Evolutionary conservation across 2,797 vertebrate genomes (phyloP), one percentile per base, ranked within the genome.

Genomic region (Anniella stebbinsi): DNA sequence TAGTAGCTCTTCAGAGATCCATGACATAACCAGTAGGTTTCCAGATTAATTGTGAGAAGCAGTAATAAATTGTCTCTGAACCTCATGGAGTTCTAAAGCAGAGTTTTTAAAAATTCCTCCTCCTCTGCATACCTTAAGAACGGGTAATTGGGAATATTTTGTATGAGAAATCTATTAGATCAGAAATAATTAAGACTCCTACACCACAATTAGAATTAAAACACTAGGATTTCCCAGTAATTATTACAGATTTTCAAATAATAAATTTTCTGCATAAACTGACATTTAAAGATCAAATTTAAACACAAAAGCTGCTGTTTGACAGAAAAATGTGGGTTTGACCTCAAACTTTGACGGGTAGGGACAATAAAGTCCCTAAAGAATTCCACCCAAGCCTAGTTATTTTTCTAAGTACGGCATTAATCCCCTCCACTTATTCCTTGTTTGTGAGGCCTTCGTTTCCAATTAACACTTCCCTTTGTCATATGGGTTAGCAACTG

Each of bases 401-500:
- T 81, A 76, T 73, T 87, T 89, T 17, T 87, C 75, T 63, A 87
- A 54, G 54, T 73, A 78, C 21, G 69, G 38, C 84, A 86, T 86
- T 73, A 75, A 38, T 81, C 54, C 84, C 38, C 25, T 33, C 67
- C 36, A 78, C 30, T 80, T 78, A 70, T 45, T 87, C n/a, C 57
- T 87, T 86, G 0, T 72, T 87, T 83, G n/a, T 2, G 1, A 8
- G 12, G 63, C 21, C 33, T 88, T 77, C 60, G 13, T 23, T 28
- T 72, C 70, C 36, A 84, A 0, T 94, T 93, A 89, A 82, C 51
- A 25, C 93, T 60, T 90, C 81, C 23, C 48, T 84, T 88, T 2
- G 0, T 38, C 60, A 33, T 82, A 21, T 48, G 73, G 66, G 78
- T 80, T 89, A 94, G 81, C 51, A 76, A 85, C 87, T 92, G 84